Percentiles rank a stretch among this genome's conserved stretches.
Conservation (phyloP, 2,113 vertebrate species). For the Indicator maculatus region DNA sequence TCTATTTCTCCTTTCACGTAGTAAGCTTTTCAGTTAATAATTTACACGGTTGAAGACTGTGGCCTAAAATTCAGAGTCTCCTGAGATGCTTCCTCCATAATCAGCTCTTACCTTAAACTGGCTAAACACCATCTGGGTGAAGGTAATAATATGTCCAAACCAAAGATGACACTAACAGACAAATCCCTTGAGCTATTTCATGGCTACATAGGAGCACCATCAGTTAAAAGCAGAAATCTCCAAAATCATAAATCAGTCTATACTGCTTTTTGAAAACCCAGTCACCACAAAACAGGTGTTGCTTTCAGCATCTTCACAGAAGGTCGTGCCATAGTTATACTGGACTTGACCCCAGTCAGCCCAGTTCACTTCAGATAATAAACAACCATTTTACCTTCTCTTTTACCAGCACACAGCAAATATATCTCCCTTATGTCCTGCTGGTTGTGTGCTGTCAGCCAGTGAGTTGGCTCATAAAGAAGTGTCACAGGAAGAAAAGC, state of each 20-base stretch:
- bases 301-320: not conserved
- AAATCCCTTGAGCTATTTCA: not conserved
- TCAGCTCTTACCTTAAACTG: not conserved
- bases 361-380: not conserved
- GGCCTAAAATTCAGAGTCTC: not conserved
- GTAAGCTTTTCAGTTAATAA: not conserved
- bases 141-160: not conserved
- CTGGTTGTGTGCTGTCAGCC: not conserved
- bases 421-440: not conserved
- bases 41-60: not conserved
- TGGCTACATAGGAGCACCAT: not conserved
- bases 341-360: not conserved
- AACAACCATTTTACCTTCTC: not conserved
- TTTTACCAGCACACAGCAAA: not conserved
- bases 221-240: not conserved
- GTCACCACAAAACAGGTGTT: not conserved
- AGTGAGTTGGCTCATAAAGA: not conserved
- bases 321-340: not conserved
- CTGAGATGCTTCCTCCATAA: not conserved
- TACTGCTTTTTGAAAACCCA: not conserved
- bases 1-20: not conserved
- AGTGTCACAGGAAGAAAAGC: not conserved
- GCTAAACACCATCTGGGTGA: not conserved
- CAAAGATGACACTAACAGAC: not conserved
- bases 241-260: not conserved